Base-by-base conservation (phyloP, 2,113 vertebrate genomes). In the Crypturellus undulatus region DNA sequence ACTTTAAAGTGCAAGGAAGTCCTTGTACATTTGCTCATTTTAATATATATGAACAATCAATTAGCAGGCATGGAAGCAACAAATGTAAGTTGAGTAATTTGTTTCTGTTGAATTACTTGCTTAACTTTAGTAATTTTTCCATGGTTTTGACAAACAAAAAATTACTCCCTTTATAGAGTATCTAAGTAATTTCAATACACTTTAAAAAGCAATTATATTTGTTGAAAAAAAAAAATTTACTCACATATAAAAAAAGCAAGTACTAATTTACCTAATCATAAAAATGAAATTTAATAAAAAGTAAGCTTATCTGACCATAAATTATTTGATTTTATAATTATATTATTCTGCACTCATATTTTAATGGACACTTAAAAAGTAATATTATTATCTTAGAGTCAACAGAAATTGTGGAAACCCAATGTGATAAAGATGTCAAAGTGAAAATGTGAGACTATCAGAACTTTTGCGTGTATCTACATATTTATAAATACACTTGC, bases 1-100 rank as follows among this genome's bases (percentile, higher is more conserved):
- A 67, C 78, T 91, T 90, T 70, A 70, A 90, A 90, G 49, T 89
- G 82, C 79, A 92, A 92, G 19, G 30, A 32, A 58, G 30, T 58
- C 28, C 28, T 32, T 58, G 28, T 58, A 30, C 26, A 87, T 85
- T 87, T 85, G 9, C 5, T 92, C 85, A 34, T 83, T 92, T 93
- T 79, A 62, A 73, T 80, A 36, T 49, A 88, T 54, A 56, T 25
- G 24, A 90, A 43, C 49, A 90, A 88, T 73, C 45, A 82, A 34
- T 79, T 77, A 84, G 24, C 30, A 85, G 8, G 15, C 73, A 60
- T 21, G n/a, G 54, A 87, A 90, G 59, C 30, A 95, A 93, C 77
- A 54, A 87, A 40, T 73, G 21, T 51, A 63, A 70, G 7, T 8
- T 59, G n/a, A 72, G 8, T 24, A 85, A 85, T 88, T 95, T 62